Evolutionary conservation across 1,140 invertebrate species (phyloP).

Genomic region (Drosophila pectinifera): DNA sequence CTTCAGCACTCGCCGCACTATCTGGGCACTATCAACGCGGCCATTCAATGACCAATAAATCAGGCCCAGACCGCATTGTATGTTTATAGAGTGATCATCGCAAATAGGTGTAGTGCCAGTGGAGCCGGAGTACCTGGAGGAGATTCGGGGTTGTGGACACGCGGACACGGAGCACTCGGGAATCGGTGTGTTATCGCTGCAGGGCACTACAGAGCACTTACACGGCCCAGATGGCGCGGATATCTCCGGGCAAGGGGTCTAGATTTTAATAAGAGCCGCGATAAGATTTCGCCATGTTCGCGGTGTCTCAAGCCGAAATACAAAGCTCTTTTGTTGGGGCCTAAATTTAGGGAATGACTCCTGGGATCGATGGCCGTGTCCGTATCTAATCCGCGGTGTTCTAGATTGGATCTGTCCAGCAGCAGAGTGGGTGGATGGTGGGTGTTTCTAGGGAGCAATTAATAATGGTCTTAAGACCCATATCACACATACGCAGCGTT

Average conservation of each 20-base stretch:
- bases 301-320: slow-evolving; percentile 11
- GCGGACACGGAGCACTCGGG: slow-evolving; percentile 16
- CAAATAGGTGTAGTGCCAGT: not conserved
- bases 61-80: slow-evolving; percentile 34
- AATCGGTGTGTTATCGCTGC: slow-evolving; percentile 23
- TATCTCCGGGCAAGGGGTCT: slow-evolving; percentile 18
- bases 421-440: not conserved
- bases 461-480: not conserved
- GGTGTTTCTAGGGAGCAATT: not conserved
- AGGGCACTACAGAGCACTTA: slow-evolving; percentile 13
- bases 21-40: slow-evolving; percentile 19
- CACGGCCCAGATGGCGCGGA: slow-evolving; percentile 17
- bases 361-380: slow-evolving; percentile 11
- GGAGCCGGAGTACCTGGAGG: slow-evolving; percentile 9
- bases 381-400: slow-evolving; percentile 24
- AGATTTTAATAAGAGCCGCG: slow-evolving; percentile 22
- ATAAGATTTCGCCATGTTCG: slow-evolving; percentile 30
- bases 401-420: slow-evolving; percentile 18
- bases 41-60: slow-evolving; percentile 66
- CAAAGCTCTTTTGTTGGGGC: slow-evolving; percentile 4
- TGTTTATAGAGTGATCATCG: slow-evolving; percentile 11
- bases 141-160: slow-evolving; percentile 4
- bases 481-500: slow-evolving; percentile 12
- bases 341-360: slow-evolving; percentile 17
- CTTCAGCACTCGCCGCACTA: slow-evolving; percentile 15